Evolutionary conservation across 2,888 invertebrate genomes (phyloP), one percentile per base, ranked within the genome.

Genomic region (Drymonia ruficornis): DNA sequence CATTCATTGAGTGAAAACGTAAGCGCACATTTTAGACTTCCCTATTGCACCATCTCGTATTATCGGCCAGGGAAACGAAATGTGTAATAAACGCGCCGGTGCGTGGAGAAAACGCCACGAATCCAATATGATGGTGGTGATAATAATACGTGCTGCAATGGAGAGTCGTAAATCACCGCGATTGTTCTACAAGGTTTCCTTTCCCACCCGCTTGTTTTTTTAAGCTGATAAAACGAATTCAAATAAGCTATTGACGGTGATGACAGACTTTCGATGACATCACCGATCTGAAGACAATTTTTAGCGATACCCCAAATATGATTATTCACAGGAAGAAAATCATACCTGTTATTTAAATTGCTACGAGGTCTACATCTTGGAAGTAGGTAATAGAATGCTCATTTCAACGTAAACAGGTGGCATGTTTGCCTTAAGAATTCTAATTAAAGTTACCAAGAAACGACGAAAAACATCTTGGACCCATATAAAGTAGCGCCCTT

Each of bases 131-230:
- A 76, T 71, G 57, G 70, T 60, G 59, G 50, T 67, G 69, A 76
- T 83, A 78, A 84, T 78, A 72, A 71, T 53, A 69, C 67, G 62
- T 70, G 36, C 63, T 65, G 63, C 76, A 69, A 81, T 70, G 67
- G 75, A 81, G 79, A 84, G 76, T 72, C 65, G 70, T 74, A 75
- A 76, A 75, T 75, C 71, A 68, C 65, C 52, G 57, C 77, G 69
- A 86, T 85, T 86, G 84, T 87, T 81, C 67, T 54, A 56, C 55
- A 61, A 67, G 67, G 76, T 83, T 85, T 83, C 77, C 73, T 78
- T 87, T 88, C 87, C 78, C 85, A 86, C 60, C 66, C 61, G 72
- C 56, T 70, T 63, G 55, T 67, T 70, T 70, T 78, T 74, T 68
- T 69, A 75, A 64, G 56, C 59, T 59, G 66, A 74, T 74, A 73